phyloP scores from a whole-genome alignment of 2,113 vertebrate genomes.

The Takifugu flavidus region DNA sequence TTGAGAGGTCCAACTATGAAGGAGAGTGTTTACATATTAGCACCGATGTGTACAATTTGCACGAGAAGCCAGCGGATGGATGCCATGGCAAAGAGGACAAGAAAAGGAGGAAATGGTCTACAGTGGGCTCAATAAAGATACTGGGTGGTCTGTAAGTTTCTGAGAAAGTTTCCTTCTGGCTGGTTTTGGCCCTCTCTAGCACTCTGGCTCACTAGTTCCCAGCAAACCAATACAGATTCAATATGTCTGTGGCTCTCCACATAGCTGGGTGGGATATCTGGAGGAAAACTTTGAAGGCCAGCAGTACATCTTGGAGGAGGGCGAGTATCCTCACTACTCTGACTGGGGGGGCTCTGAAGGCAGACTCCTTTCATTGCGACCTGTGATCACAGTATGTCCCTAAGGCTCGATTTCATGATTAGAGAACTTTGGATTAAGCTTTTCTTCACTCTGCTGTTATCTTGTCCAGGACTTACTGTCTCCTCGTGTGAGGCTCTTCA shows the following conservation, averaged over 20 bases:
- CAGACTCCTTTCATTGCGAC: constrained; percentile 81
- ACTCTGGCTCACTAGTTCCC: not conserved
- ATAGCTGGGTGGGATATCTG: constrained; percentile 92
- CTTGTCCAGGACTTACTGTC: constrained; percentile 80
- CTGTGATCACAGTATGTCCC: constrained; percentile 81
- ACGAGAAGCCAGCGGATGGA: constrained; percentile 33
- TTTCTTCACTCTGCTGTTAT: not conserved
- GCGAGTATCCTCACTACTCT: constrained; percentile 82
- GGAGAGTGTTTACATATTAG: constrained; percentile 82
- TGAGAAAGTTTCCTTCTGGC: not conserved
- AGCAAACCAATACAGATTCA: not conserved
- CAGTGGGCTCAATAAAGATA: constrained; percentile 89
- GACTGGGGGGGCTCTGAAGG: constrained; percentile 87
- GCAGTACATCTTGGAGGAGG: constrained; percentile 94
- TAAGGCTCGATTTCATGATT: not conserved
- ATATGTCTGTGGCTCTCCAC: not conserved
- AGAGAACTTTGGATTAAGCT: not conserved
- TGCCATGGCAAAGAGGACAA: not conserved
- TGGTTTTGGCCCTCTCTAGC: not conserved
- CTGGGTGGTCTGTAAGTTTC: constrained; percentile 87
- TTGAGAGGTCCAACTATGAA: constrained; percentile 88
- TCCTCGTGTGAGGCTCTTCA: constrained; percentile 87
- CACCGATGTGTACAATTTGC: constrained; percentile 72
- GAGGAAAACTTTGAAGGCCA: constrained; percentile 85
- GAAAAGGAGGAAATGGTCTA: constrained; percentile 49